These are phyloP conservation scores for Drosophila navojoa DNA, from an alignment of 1,140 invertebrate genomes.

Conservation along the genomic window DNA sequence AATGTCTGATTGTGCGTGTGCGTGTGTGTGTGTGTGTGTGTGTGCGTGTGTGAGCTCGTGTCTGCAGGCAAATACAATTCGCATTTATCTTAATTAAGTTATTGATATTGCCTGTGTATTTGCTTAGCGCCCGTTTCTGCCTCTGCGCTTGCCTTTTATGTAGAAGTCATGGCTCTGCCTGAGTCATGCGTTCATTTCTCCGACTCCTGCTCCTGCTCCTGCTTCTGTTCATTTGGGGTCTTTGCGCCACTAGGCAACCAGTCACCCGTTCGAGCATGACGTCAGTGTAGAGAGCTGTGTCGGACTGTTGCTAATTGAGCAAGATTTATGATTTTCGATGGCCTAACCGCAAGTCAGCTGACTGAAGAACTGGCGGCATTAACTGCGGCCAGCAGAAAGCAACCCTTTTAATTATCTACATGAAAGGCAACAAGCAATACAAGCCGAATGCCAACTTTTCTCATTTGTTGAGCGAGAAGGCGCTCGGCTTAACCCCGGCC, in stretches of 20 bases:
- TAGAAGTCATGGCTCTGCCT: conserved; percentile 13
- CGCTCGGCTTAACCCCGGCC: conserved; percentile 30
- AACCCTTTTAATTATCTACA: conserved; percentile 64
- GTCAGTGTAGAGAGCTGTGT: conserved; percentile 16
- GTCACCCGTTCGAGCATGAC: conserved; percentile 35
- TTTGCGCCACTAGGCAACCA: neutral
- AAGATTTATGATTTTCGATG: conserved; percentile 78
- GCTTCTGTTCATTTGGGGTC: neutral
- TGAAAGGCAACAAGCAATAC: neutral
- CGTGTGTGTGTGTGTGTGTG: conserved; percentile 33
- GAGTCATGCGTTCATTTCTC: conserved; percentile 26
- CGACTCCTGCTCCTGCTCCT: too few species aligned
- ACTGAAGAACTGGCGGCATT: conserved; percentile 30
- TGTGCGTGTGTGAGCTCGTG: conserved; percentile 20
- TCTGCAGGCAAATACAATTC: conserved; percentile 71
- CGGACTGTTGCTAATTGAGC: conserved; percentile 56
- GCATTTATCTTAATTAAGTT: conserved; percentile 82
- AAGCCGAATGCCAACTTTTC: conserved; percentile 54
- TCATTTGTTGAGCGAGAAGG: conserved; percentile 43
- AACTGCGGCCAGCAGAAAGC: conserved; percentile 26
- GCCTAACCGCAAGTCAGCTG: conserved; percentile 75
- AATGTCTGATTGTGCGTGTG: conserved; percentile 18
- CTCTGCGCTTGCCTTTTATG: neutral
- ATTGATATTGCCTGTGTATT: conserved; percentile 71
- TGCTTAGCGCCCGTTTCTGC: conserved; percentile 18